Percentiles rank a stretch among this genome's conserved stretches.
Conservation (phyloP, 2,797 vertebrate genomes). For the Vireo griseus region DNA sequence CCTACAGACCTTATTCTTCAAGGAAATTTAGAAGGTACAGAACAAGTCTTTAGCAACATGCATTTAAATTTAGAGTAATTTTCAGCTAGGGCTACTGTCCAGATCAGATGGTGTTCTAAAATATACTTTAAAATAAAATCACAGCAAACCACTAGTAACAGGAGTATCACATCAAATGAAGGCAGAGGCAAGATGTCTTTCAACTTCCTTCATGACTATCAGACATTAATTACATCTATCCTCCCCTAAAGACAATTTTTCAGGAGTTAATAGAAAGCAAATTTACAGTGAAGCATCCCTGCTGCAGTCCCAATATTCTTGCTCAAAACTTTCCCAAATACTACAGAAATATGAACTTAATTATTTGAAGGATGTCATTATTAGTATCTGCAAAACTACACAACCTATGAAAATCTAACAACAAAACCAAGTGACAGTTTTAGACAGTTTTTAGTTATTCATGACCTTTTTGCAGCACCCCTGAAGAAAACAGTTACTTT, state of each 20-base stretch:
- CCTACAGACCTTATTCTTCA: neutral
- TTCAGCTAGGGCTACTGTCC: neutral
- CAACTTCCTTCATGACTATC: neutral
- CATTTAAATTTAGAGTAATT: neutral
- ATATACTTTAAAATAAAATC: neutral
- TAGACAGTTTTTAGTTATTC: neutral
- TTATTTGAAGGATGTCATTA: neutral
- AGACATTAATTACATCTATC: neutral
- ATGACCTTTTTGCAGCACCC: neutral
- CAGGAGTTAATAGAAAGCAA: neutral
- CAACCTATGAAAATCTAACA: neutral
- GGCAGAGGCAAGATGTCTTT: neutral
- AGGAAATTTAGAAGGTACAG: neutral
- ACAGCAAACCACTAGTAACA: neutral
- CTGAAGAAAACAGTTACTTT: neutral
- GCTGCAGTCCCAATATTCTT: neutral
- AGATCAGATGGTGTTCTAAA: neutral
- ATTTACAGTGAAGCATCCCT: neutral
- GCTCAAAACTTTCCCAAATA: neutral
- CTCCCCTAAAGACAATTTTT: neutral
- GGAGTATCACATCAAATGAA: neutral
- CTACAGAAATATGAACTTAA: neutral
- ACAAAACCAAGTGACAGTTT: neutral
- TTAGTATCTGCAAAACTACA: neutral
- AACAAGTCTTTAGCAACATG: neutral